Evolutionary conservation across 2,888 invertebrate species (phyloP).

Genomic region (Oxytorus armatus): DNA sequence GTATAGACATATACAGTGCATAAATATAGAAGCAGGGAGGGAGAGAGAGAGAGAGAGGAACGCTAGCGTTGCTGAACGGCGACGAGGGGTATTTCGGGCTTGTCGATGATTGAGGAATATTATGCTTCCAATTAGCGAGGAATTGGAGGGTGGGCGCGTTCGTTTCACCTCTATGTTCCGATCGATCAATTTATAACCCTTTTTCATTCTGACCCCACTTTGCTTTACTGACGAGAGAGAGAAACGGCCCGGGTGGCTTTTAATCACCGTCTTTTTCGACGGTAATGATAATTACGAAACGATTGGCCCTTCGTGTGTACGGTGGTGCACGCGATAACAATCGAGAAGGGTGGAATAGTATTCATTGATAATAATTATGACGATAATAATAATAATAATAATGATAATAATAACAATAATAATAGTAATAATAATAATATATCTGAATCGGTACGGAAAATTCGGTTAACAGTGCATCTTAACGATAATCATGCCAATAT

Average conservation of each 20-base stretch:
- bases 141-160: constrained; percentile 41
- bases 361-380: constrained; percentile 9
- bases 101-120: constrained; percentile 61
- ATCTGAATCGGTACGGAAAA: neutral
- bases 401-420: constrained; percentile 1
- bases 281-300: constrained; percentile 68
- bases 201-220: constrained; percentile 5
- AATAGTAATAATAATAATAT: constrained; percentile 13
- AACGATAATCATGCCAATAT: neutral
- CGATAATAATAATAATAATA: neutral
- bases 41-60: constrained; percentile 22
- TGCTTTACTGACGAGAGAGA: constrained; percentile 10
- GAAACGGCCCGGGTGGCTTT: constrained; percentile 56
- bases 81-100: constrained; percentile 17
- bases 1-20: neutral
- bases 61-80: neutral
- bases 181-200: constrained; percentile 60
- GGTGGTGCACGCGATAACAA: constrained; percentile 4
- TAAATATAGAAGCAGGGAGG: neutral
- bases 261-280: constrained; percentile 69
- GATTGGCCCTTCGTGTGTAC: constrained; percentile 31
- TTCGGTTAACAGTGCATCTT: neutral
- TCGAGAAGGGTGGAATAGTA: too few relatives aligned
- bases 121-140: constrained; percentile 66
- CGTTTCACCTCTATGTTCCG: constrained; percentile 39